Evolutionary conservation across 2,797 vertebrate species (phyloP), one percentile per base, ranked within the genome.

Genomic region (Cottoperca gobio): DNA sequence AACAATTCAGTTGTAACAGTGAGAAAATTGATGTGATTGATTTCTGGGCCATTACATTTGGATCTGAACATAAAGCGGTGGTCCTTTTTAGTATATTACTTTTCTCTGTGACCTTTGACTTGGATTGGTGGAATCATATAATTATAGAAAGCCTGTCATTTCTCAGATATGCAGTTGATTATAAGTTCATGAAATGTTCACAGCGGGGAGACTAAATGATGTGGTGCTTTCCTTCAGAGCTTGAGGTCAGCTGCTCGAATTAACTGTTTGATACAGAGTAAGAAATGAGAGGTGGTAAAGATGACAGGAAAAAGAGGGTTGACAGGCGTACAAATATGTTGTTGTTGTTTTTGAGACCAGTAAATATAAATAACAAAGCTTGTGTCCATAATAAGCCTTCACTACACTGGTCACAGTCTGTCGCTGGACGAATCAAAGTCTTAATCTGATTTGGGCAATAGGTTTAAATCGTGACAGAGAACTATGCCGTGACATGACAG

Each of bases 1-100:
- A 64, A 67, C 64, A 68, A 73, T 57, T 24, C 10, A 31, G 14
- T 45, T 42, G 39, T 46, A 70, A 58, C 45, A 59, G 45, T 50
- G 9, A 79, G 54, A 62, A n/a, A 64, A 10, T 74, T 5, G 19
- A 6, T 59, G 43, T 62, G 65, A 86, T 82, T 83, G 73, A 86
- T 83, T 50, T 26, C 33, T 37, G 8, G 55, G 63, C 23, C 37
- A 73, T 82, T 73, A 52, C 6, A 77, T 59, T 70, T 76, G 62
- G 55, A 63, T 74, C 8, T 50, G 52, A 84, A 76, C 59, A 70
- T 24, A 67, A 70, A 79, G 35, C 64, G 53, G 43, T 53, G 31
- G 37, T 80, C 53, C 26, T 42, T 33, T n/a, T 33, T 8, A 31
- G 61, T 67, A 54, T 73, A 70, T 82, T 70, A 40, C 79, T 70